Base-by-base conservation (phyloP, 2,888 invertebrate species). In the Clitarchus hookeri region DNA sequence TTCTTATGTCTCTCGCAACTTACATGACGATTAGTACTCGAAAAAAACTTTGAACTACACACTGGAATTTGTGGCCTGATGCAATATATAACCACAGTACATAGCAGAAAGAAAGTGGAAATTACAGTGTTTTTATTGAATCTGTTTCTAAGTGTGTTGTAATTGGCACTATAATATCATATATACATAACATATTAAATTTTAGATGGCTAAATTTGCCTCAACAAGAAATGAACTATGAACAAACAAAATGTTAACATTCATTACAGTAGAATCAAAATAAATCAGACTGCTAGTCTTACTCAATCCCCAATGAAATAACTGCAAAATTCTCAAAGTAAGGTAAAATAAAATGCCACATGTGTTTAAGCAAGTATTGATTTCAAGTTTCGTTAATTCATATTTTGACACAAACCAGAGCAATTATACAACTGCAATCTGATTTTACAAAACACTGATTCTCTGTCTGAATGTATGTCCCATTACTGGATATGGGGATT, bases 401-500 rank as follows among this genome's bases (percentile, higher is more conserved):
- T 85, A 65, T 84, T 83, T 83, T 78, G 85, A 83, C 83, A 86
- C 85, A 86, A 85, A 80, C 80, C 85, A 82, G 80, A 86, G 85
- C 86, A 87, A 87, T 65, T 11, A 65, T 65, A 19, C 65, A 23
- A 87, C 87, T 87, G 88, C 88, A 87, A 88, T 87, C 87, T 88
- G 88, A 88, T 87, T 88, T 88, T 88, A 88, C 87, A 87, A 87
- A 86, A 88, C 85, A 87, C 87, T 87, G 87, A 87, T 87, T 86
- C 87, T 88, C 86, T 85, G 82, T 88, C 86, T 85, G 82, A 84
- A 78, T 87, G 86, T 86, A 85, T 86, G 85, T 85, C 36, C 27
- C 36, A 26, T 11, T 36, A 44, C 44, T 82, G 36, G 82, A 82
- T 86, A 86, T 86, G 86, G 86, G 86, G 88, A 86, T 65, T 86